Base-by-base conservation (phyloP, 2,797 vertebrate species). In the Coranthus polyacanthus region DNA sequence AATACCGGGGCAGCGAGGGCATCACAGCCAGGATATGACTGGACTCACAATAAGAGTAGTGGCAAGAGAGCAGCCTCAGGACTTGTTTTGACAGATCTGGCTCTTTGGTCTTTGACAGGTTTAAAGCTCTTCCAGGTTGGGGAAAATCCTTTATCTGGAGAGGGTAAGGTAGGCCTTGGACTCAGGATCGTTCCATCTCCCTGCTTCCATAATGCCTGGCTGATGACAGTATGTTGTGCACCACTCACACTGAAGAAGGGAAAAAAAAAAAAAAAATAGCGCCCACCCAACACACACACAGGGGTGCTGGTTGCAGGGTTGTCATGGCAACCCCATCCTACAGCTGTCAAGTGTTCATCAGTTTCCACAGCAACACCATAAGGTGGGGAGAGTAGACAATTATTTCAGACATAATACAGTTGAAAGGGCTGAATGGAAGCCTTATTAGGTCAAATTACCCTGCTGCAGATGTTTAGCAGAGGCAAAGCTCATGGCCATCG, bases 351-450 rank as follows among this genome's bases (percentile, higher is more conserved):
- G 88, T 91, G 87, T 89, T 90, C 85, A 86, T 90, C 90, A 89
- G 93, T 94, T 93, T 92, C 93, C 93, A 93, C 86, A 90, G 93
- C 88, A 94, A 95, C 92, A 61, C 70, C 76, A 86, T 85, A 84
- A 86, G 83, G 85, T 84, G 78, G 75, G 75, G 81, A 79, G 84
- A 80, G 74, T 68, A 85, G 82, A 92, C 84, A 81, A 86, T 93
- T 84, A 90, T 91, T 93, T 83, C 78, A 81, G 81, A 87, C 86
- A 84, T 86, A 86, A 91, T 83, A 82, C 72, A 85, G 72, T 79
- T 83, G 87, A 91, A 83, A 76, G 73, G 84, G 77, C 82, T 36
- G 39, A 70, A 89, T 59, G 70, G 51, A 81, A 72, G 74, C 81
- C 74, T 88, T 84, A 92, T 91, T 83, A 76, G 82, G 83, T 83